Conservation (phyloP, 2,797 vertebrate genomes). For the Centropyge bicolor region DNA sequence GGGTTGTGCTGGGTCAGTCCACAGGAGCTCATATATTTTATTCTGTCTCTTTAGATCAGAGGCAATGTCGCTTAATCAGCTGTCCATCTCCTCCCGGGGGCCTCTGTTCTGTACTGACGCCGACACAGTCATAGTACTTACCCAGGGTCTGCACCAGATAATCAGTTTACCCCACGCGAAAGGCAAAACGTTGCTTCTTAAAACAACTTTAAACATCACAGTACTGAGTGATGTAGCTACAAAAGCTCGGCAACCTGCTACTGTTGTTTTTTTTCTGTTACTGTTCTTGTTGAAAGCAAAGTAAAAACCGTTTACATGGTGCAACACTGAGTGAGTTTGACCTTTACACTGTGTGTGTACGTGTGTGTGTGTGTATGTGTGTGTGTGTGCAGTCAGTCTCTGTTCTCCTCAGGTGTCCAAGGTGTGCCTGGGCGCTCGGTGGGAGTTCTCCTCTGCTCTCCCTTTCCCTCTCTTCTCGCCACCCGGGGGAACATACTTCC, state of each 20-base stretch:
- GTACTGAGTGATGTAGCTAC: slow-evolving; percentile 41
- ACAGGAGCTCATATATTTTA: slow-evolving; percentile 52
- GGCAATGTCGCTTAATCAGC: slow-evolving; percentile 42
- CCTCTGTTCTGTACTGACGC: slow-evolving; percentile 36
- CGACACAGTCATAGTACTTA: slow-evolving; percentile 28
- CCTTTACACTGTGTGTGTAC: slow-evolving; percentile 45
- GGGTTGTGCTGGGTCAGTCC: slow-evolving; percentile 41
- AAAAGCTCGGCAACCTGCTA: slow-evolving; percentile 38
- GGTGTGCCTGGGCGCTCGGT: slow-evolving; percentile 91
- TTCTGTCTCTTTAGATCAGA: slow-evolving; percentile 65
- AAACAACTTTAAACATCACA: slow-evolving; percentile 33
- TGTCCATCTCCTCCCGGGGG: slow-evolving; percentile 23
- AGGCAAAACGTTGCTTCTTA: slow-evolving; percentile 24
- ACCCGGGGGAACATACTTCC: slow-evolving; percentile 84
- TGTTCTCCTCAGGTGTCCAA: slow-evolving; percentile 83
- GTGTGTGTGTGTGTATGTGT: slow-evolving; percentile 18
- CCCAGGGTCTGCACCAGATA: slow-evolving; percentile 27
- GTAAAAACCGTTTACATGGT: slow-evolving; percentile 65
- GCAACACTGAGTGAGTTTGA: slow-evolving; percentile 63
- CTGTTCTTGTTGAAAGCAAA: slow-evolving; percentile 54
- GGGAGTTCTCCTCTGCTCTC: slow-evolving; percentile 85
- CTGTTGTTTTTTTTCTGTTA: slow-evolving; percentile 40
- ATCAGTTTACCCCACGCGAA: slow-evolving; percentile 25
- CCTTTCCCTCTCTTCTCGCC: slow-evolving; percentile 87
- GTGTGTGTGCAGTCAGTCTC: slow-evolving; percentile 37